Evolutionary conservation across 2,797 vertebrate species (phyloP).

Genomic region (Podarcis lilfordi): DNA sequence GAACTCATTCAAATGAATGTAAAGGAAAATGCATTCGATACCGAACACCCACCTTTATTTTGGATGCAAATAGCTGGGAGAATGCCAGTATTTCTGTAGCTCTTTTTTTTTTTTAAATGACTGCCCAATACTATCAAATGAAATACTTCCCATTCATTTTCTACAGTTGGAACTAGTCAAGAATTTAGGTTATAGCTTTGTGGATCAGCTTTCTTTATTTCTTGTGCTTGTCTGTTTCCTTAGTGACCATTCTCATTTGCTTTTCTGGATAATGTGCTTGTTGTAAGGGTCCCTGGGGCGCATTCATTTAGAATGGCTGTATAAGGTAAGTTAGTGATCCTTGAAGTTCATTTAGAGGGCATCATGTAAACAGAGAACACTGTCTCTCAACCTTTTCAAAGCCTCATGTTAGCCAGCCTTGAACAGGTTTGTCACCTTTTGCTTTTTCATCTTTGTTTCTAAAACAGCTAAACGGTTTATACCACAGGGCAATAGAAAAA

Average conservation of each 20-base stretch:
- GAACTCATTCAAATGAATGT: not conserved
- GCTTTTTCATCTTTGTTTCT: not conserved
- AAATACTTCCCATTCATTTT: constrained; percentile 10
- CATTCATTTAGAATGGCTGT: constrained; percentile 6
- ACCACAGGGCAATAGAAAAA: constrained; percentile 14
- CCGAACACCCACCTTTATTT: not conserved
- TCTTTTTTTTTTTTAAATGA: not conserved
- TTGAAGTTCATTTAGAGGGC: constrained; percentile 35
- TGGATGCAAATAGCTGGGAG: not conserved
- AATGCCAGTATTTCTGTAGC: not conserved
- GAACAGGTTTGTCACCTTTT: constrained; percentile 31
- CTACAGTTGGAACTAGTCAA: not conserved
- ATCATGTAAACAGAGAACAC: constrained; percentile 22
- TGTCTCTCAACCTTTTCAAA: constrained; percentile 2
- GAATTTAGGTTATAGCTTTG: constrained; percentile 7
- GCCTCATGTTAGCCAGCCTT: not conserved
- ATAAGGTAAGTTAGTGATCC: constrained; percentile 3
- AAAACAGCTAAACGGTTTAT: not conserved
- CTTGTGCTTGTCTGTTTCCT: constrained; percentile 7
- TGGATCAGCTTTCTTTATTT: constrained; percentile 8
- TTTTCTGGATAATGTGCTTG: constrained; percentile 26
- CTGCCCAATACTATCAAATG: not conserved
- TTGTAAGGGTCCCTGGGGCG: constrained; percentile 3
- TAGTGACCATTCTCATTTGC: constrained; percentile 33
- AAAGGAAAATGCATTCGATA: not conserved